Conservation (phyloP, 2,113 vertebrate species). For the Arizona elegans region DNA sequence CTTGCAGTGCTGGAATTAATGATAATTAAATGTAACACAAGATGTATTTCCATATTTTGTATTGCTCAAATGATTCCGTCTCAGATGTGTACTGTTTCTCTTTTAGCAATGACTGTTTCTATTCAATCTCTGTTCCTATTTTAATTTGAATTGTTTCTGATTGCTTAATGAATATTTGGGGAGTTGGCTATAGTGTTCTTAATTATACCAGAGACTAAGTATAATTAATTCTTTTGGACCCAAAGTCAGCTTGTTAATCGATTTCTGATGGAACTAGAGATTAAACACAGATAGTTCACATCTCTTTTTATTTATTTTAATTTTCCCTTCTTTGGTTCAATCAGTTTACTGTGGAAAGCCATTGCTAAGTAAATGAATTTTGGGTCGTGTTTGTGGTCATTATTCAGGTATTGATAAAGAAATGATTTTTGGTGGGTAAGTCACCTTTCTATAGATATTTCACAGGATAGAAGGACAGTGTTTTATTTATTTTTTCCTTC, state of each 20-base stretch:
- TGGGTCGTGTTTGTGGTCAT: slow-evolving; percentile 50
- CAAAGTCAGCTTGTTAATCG: slow-evolving; percentile 81
- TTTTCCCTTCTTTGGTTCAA: slow-evolving; percentile 71
- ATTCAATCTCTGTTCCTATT: slow-evolving; percentile 77
- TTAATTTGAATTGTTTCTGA: slow-evolving; percentile 81
- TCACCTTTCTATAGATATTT: slow-evolving; percentile 40
- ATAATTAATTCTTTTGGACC: slow-evolving; percentile 88
- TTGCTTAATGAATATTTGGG: slow-evolving; percentile 83
- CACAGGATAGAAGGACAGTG: slow-evolving; percentile 21
- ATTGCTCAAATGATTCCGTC: slow-evolving; percentile 79
- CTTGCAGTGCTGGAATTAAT: slow-evolving; percentile 77
- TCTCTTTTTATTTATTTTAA: slow-evolving; percentile 72
- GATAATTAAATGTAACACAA: slow-evolving; percentile 81
- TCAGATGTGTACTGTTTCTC: slow-evolving; percentile 74
- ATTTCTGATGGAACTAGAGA: slow-evolving; percentile 86
- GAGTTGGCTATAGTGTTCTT: slow-evolving; percentile 79
- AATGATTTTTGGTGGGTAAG: slow-evolving; percentile 25
- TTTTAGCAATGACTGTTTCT: slow-evolving; percentile 75
- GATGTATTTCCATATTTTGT: slow-evolving; percentile 83
- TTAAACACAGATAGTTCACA: slow-evolving; percentile 82
- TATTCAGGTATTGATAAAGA: slow-evolving; percentile 67
- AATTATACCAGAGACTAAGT: slow-evolving; percentile 77
- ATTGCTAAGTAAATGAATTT: slow-evolving; percentile 70
- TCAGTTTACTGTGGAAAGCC: slow-evolving; percentile 66
- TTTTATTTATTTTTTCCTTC: slow-evolving; percentile 28